Base-by-base conservation (phyloP, 2,797 vertebrate genomes). In the Rhinella marina region DNA sequence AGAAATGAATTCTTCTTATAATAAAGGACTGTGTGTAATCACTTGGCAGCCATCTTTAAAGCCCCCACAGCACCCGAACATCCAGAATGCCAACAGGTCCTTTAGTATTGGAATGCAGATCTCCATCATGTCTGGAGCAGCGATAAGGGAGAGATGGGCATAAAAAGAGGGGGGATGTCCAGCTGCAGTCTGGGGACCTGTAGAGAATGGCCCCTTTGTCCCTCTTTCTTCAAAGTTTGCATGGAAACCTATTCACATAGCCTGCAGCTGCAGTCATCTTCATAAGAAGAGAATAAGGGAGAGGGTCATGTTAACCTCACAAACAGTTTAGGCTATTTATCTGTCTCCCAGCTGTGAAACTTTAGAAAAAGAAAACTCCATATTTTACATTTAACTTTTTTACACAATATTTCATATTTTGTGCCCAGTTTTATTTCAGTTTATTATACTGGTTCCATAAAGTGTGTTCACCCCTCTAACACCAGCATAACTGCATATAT, bases 231-330 rank as follows among this genome's bases (percentile, higher is more conserved):
- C 80, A 89, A 89, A 86, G 88, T 75, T 81, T 86, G 80, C 88
- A 83, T 89, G 84, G 25, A 89, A 86, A 86, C 70, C 84, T 78
- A 89, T 89, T 89, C 84, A 89, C 80, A 78, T 82, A 86, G 84
- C 88, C 88, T 83, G 88, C 88, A 89, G 88, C 88, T 89, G 84
- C 88, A 89, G 80, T 85, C 84, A 89, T 89, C 72, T 82, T 89
- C 84, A 89, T 86, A 89, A 86, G 88, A 52, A 68, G 84, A 76
- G 72, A 86, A 77, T 68, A 77, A 81, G 72, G 72, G 70, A 72
- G 80, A 64, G 84, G 84, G 78, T 66, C 68, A 66, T 83, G 88
- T 78, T 82, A 82, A 82, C 61, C 84, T 81, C 80, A 79, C 84
- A 82, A 89, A 89, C 88, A 89, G 79, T 82, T 82, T n/a, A 82